These are phyloP conservation scores for Sinocyclocheilus anshuiensis DNA, from an alignment of 2,113 vertebrate species.

Conservation along the genomic window DNA sequence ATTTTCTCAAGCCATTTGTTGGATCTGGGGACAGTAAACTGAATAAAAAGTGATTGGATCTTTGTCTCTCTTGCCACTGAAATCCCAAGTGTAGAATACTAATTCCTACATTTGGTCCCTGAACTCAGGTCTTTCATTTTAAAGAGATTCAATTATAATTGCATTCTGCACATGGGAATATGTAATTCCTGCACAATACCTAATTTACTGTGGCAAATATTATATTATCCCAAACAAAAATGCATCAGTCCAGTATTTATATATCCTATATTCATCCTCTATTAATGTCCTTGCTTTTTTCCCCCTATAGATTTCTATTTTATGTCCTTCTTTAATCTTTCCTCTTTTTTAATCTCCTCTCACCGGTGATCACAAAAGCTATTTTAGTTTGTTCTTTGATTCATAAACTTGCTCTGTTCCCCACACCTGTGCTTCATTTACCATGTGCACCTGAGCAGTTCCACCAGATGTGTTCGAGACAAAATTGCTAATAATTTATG, in stretches of 20 bases:
- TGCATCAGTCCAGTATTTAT: conserved; percentile 5
- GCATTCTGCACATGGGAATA: conserved; percentile 59
- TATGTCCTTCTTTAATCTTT: conserved; percentile 9
- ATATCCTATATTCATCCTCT: not conserved
- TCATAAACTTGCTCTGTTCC: conserved; percentile 59
- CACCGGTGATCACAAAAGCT: conserved; percentile 49
- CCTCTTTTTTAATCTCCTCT: conserved; percentile 36
- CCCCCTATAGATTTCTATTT: not conserved
- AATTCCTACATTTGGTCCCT: conserved; percentile 60
- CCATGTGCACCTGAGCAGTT: conserved; percentile 56
- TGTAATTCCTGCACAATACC: conserved; percentile 56
- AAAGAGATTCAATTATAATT: conserved; percentile 62
- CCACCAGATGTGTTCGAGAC: conserved; percentile 28
- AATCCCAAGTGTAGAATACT: conserved; percentile 62
- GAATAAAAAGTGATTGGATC: conserved; percentile 60
- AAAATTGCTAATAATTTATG: conserved; percentile 52
- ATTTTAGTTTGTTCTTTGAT: conserved; percentile 56
- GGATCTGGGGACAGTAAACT: conserved; percentile 46
- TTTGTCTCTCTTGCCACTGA: conserved; percentile 47
- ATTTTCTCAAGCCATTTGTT: conserved; percentile 46
- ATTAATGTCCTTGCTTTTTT: not conserved
- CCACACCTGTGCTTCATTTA: conserved; percentile 78
- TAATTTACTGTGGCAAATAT: conserved; percentile 57
- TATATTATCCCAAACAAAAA: conserved; percentile 55
- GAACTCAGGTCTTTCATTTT: conserved; percentile 55